Evolutionary conservation across 1,140 invertebrate genomes (phyloP), one percentile per base, ranked within the genome.

Genomic region (Drosophila subpulchrella): DNA sequence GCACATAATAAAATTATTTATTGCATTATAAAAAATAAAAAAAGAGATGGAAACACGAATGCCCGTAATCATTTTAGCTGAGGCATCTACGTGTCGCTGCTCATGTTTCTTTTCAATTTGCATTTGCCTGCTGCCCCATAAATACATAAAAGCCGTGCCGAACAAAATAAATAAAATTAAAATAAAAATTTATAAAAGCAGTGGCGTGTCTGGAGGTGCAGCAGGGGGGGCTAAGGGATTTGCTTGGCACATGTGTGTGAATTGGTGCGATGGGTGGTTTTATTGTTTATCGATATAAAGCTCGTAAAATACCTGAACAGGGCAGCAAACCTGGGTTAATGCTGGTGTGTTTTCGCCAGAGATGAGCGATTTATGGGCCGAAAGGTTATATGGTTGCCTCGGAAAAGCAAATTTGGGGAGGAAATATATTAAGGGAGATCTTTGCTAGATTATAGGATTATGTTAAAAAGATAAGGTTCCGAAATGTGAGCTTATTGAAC

Each of bases 1-100:
- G 76, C 76, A 89, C 79, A 81, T 81, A 89, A 89, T 89, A 90
- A 89, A 89, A 89, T 79, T 86, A 86, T 89, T 89, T 89, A 89
- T 89, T 89, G 74, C 84, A 89, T 84, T 89, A 89, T 90, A 90
- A 84, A 63, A 73, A 42, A 53, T 30, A 63, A 20, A 54, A 20
- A 54, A 54, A 44, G 60, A 32, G 32, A 20, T 11, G 20, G 32
- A 72, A 67, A 67, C 68, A 79, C 75, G 79, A 82, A 68, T 62
- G 57, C 54, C 67, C 61, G 75, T 88, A 88, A 85, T 88, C 82
- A 81, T 81, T 75, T 80, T 54, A 55, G 54, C 55, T 56, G 62
- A 68, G 56, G 30, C 53, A 34, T 61, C 48, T 63, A 61, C 44
- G 27, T 66, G 55, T 60, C 56, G 41, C 58, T 30, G 53, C 41